These are phyloP conservation scores for Dipodomys ordii DNA, from an alignment of 2,113 vertebrate genomes.

Conservation along the genomic window DNA sequence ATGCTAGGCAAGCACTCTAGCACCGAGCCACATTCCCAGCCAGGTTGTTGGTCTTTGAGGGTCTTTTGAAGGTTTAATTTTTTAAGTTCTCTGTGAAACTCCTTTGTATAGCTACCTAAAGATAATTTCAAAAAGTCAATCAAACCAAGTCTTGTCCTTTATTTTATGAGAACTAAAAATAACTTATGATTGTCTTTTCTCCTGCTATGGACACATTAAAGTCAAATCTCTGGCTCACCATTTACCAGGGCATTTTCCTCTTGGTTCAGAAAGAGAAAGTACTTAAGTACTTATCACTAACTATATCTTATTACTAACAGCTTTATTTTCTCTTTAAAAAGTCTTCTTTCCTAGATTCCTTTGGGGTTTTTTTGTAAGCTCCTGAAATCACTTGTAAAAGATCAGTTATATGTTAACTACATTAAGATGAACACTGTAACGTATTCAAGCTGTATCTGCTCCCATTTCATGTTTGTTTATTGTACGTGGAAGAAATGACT, in stretches of 20 bases:
- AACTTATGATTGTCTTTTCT: slow-evolving; percentile 13
- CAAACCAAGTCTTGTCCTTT: neutral
- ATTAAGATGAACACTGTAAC: neutral
- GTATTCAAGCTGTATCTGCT: slow-evolving; percentile 1
- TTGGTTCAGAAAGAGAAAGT: neutral
- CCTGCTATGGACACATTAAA: neutral
- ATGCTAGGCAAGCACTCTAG: too few species aligned
- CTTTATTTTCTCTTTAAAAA: neutral
- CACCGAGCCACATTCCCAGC: too few species aligned
- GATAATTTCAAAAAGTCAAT: neutral
- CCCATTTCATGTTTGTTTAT: neutral
- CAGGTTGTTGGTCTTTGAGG: too few species aligned
- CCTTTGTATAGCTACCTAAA: too few species aligned
- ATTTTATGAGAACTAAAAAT: neutral
- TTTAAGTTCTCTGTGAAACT: too few species aligned
- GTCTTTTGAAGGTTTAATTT: too few species aligned
- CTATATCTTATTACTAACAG: neutral
- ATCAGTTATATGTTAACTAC: neutral
- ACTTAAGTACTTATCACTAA: neutral
- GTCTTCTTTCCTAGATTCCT: neutral
- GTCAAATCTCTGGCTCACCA: neutral
- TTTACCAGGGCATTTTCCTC: neutral
- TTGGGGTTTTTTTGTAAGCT: slow-evolving; percentile 9
- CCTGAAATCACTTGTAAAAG: slow-evolving; percentile 22
- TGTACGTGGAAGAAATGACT: slow-evolving; percentile 42